Evolutionary conservation across 2,797 vertebrate genomes (phyloP).

Genomic region (Scomberomorus guttatus): DNA sequence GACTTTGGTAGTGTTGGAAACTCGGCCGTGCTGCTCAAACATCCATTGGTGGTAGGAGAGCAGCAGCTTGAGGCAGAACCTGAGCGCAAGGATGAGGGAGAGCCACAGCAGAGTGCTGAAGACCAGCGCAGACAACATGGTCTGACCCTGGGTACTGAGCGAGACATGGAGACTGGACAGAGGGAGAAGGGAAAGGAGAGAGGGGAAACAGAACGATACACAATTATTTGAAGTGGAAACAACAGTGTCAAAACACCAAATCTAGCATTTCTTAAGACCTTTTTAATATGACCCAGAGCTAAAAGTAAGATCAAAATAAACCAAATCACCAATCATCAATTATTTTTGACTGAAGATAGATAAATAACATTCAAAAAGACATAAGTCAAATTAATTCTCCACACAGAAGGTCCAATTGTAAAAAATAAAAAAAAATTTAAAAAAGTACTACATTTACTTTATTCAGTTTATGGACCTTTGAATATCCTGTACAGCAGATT

Average conservation of each 20-base stretch:
- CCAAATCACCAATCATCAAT: neutral
- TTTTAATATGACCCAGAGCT: neutral
- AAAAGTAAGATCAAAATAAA: neutral
- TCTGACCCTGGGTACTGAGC: slow-evolving; percentile 84
- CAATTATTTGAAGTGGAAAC: neutral
- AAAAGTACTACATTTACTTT: neutral
- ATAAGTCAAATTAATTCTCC: too few relatives aligned
- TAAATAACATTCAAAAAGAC: neutral
- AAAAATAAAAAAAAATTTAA: neutral
- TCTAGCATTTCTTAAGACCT: neutral
- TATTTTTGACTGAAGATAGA: neutral
- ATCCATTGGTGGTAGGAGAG: slow-evolving; percentile 92
- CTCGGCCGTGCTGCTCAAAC: slow-evolving; percentile 85
- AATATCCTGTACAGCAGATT: neutral
- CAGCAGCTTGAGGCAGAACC: slow-evolving; percentile 87
- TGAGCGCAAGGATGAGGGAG: slow-evolving; percentile 87
- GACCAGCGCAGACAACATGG: slow-evolving; percentile 85
- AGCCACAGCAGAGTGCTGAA: slow-evolving; percentile 90
- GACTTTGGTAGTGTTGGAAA: slow-evolving; percentile 88
- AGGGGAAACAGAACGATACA: neutral
- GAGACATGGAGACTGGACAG: slow-evolving; percentile 78
- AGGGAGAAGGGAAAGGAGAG: too few relatives aligned
- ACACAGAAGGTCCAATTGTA: neutral
- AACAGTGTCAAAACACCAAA: neutral
- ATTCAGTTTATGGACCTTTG: neutral